Base-by-base conservation (phyloP, 92 coral and sea anemone species). In the Palythoa caribaeorum region DNA sequence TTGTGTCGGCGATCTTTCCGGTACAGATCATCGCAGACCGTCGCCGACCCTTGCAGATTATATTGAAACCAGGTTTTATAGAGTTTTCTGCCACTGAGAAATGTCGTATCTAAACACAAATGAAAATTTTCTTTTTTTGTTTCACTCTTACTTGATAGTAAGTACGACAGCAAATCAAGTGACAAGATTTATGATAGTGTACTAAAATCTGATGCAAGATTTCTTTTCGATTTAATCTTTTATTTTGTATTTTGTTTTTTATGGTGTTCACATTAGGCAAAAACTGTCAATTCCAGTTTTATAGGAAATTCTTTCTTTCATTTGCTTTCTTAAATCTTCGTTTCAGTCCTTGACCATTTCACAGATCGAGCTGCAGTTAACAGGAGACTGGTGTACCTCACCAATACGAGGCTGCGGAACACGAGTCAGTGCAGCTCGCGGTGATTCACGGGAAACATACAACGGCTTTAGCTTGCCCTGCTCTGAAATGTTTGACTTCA, bases 291-390 rank as follows among this genome's bases (percentile, higher is more conserved):
- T 17, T 63, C 70, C 3, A 7, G 70, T 6, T 63, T 17, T 16
- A 35, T 9, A 6, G 17, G 70, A 63, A 63, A 1, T 1, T 60
- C 17, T 6, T 3, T 17, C 35, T 60, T 21, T 63, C 20, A 35
- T 20, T 17, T 19, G 5, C 11, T 17, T 20, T 17, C 1, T 68
- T 68, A 21, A 50, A 28, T 54, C 51, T 72, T 53, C 19, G 20
- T 53, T 63, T 60, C 11, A 16, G 1, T 60, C 62, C 83, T 88
- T 77, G 28, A 63, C 84, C 28, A 0, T 9, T 77, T 28, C 68
- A 8, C 84, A 91, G 94, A 88, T 52, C 89, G 81, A 52, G 38
- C 83, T 19, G 94, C 94, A 55, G 92, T 91, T 17, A 87, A 89
- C 71, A 84, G 71, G 60, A 80, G 94, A 5, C 83, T 91, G 19